Conservation (phyloP, 2,888 invertebrate species). For the Ectemnius lituratus region DNA sequence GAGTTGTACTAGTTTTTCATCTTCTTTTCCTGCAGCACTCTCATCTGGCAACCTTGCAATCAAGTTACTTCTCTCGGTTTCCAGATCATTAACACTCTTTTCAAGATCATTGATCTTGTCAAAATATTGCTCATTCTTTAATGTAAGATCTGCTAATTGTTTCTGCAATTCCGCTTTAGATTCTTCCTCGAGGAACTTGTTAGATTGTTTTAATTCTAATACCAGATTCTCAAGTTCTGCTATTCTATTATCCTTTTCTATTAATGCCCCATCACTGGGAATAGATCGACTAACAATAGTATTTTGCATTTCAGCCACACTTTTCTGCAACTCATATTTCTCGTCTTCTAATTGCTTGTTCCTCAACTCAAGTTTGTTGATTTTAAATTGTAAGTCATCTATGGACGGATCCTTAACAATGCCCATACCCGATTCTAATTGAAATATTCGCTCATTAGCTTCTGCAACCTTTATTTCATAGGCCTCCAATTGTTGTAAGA, state of each 20-base stretch:
- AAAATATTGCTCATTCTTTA: constrained; percentile 67
- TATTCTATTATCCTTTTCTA: constrained; percentile 76
- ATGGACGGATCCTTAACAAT: constrained; percentile 59
- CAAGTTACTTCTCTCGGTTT: constrained; percentile 63
- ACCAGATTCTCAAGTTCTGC: constrained; percentile 75
- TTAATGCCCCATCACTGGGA: constrained; percentile 58
- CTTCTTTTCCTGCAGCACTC: constrained; percentile 60
- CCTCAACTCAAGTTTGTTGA: constrained; percentile 65
- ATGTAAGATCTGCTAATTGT: constrained; percentile 63
- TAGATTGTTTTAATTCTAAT: constrained; percentile 73
- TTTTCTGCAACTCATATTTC: constrained; percentile 72
- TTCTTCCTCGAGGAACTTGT: constrained; percentile 68
- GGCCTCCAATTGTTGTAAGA: constrained; percentile 80
- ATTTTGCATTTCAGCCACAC: constrained; percentile 68
- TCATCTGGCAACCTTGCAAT: constrained; percentile 57
- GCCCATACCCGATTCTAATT: constrained; percentile 68
- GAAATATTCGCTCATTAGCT: constrained; percentile 67
- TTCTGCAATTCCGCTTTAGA: constrained; percentile 68
- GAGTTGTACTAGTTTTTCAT: constrained; percentile 79
- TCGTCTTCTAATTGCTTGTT: constrained; percentile 70
- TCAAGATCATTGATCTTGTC: constrained; percentile 68
- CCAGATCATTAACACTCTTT: constrained; percentile 64
- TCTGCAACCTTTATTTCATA: constrained; percentile 79
- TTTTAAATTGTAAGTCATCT: constrained; percentile 65
- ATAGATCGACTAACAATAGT: constrained; percentile 63